These are phyloP conservation scores for Karalla daura DNA, from an alignment of 2,797 vertebrate species.

Conservation along the genomic window DNA sequence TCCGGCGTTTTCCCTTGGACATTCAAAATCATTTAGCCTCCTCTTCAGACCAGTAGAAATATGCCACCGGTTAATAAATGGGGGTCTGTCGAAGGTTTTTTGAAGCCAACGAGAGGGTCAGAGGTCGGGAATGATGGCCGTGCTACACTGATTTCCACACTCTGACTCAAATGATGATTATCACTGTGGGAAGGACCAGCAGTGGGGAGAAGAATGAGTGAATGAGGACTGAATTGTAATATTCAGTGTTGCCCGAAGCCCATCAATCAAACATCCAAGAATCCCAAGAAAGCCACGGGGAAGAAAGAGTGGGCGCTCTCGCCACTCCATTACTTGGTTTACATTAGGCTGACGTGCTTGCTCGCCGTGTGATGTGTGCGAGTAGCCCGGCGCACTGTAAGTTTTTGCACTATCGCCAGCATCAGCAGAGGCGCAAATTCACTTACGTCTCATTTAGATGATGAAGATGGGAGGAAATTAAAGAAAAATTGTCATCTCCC, in stretches of 20 bases:
- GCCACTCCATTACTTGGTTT: slow-evolving; percentile 45
- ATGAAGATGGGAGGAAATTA: slow-evolving; percentile 2
- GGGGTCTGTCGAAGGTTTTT: slow-evolving; percentile 39
- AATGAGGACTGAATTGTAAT: slow-evolving; percentile 49
- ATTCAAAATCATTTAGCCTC: slow-evolving; percentile 21
- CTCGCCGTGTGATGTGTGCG: slow-evolving; percentile 8
- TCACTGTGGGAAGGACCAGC: slow-evolving; percentile 44
- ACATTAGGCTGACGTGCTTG: slow-evolving; percentile 26
- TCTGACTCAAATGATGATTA: slow-evolving; percentile 55
- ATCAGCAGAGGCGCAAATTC: slow-evolving; percentile 17
- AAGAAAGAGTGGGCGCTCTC: slow-evolving; percentile 18
- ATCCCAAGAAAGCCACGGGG: slow-evolving; percentile 19
- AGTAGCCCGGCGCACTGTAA: slow-evolving; percentile 19
- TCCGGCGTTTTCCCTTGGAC: slow-evolving; percentile 8
- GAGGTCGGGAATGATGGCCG: slow-evolving; percentile 63
- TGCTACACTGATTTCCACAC: slow-evolving; percentile 39
- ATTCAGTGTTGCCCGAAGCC: slow-evolving; percentile 29
- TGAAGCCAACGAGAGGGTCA: slow-evolving; percentile 47
- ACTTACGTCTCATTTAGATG: slow-evolving; percentile 27
- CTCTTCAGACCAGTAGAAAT: too few relatives aligned
- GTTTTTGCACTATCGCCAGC: slow-evolving; percentile 1
- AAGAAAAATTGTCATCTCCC: slow-evolving; percentile 8
- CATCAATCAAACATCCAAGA: slow-evolving; percentile 40
- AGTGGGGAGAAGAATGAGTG: slow-evolving; percentile 15
- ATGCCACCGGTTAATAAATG: slow-evolving; percentile 40